These are phyloP conservation scores for Sitodiplosis mosellana DNA, from an alignment of 1,140 invertebrate genomes.

Conservation along the genomic window DNA sequence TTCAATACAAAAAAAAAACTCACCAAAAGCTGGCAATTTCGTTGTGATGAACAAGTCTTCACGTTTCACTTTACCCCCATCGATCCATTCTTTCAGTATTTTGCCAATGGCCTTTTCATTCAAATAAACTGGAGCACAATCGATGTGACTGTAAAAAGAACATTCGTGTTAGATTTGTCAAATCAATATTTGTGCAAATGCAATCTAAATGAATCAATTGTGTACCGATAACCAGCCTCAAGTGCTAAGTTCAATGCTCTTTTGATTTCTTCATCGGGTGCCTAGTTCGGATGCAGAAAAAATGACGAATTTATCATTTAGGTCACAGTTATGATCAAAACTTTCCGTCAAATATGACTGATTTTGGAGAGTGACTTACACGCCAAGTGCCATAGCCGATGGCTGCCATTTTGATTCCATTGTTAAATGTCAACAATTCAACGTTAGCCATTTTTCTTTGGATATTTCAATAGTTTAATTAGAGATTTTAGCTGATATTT, in stretches of 20 bases:
- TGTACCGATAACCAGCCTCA: conserved; percentile 26
- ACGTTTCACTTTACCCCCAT: conserved; percentile 45
- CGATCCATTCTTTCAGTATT: conserved; percentile 53
- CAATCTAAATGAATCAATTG: background rate
- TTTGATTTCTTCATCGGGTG: conserved; percentile 49
- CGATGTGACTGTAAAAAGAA: conserved; percentile 46
- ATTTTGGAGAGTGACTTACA: conserved; percentile 26
- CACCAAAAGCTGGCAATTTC: conserved; percentile 40
- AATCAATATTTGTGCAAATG: conserved; percentile 33
- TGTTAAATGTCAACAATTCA: conserved; percentile 18
- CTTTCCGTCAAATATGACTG: no score
- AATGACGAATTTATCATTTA: conserved; percentile 5
- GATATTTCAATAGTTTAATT: no score
- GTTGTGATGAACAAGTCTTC: conserved; percentile 68
- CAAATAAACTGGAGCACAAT: conserved; percentile 62
- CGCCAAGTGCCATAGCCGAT: conserved; percentile 66
- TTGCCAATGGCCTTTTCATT: conserved; percentile 66
- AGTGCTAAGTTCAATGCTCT: conserved; percentile 39
- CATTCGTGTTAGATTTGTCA: no score
- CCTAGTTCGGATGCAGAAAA: conserved; percentile 27
- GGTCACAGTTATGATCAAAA: no score
- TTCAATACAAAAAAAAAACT: conserved; percentile 5
- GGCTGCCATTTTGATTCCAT: conserved; percentile 44
- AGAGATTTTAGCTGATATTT: no score
- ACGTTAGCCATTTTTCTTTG: conserved; percentile 13